Conservation (phyloP, 2,797 vertebrate species). For the Xiphorhynchus erythropygius region DNA sequence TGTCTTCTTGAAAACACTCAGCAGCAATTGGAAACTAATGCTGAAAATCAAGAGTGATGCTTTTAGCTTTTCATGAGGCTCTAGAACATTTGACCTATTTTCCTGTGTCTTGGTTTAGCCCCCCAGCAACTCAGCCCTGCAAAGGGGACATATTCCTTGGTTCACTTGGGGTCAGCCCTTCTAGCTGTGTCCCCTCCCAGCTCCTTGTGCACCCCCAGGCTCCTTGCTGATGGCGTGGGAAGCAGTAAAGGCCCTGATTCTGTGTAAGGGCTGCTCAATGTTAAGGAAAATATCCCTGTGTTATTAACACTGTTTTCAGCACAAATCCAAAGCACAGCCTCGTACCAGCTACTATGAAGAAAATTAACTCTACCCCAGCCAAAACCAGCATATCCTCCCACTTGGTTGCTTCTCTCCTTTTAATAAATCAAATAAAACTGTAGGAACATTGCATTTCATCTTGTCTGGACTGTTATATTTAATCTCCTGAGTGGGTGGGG, state of each 20-base stretch:
- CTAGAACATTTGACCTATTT: not conserved
- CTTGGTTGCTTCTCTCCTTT: slow-evolving; percentile 38
- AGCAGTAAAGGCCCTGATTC: not conserved
- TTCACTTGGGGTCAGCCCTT: not conserved
- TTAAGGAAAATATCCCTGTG: not conserved
- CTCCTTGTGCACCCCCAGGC: not conserved
- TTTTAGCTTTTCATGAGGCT: not conserved
- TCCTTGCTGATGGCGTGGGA: accelerated
- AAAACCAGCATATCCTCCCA: not conserved
- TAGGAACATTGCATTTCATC: slow-evolving; percentile 53
- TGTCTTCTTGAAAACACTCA: not conserved
- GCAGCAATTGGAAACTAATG: not conserved
- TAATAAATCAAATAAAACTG: slow-evolving; percentile 66
- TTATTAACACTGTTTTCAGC: not conserved
- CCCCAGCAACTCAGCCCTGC: not conserved
- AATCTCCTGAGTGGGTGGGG: slow-evolving; percentile 22
- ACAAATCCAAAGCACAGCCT: not conserved
- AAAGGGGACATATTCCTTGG: not conserved
- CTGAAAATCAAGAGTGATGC: not conserved
- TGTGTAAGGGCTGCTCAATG: not conserved
- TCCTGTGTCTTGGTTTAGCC: not conserved
- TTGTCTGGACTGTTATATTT: slow-evolving; percentile 39
- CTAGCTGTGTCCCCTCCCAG: accelerated
- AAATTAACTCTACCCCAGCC: not conserved
- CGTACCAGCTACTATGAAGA: not conserved